Evolutionary conservation across 1,140 invertebrate species (phyloP).

Genomic region (Trichogramma pretiosum): DNA sequence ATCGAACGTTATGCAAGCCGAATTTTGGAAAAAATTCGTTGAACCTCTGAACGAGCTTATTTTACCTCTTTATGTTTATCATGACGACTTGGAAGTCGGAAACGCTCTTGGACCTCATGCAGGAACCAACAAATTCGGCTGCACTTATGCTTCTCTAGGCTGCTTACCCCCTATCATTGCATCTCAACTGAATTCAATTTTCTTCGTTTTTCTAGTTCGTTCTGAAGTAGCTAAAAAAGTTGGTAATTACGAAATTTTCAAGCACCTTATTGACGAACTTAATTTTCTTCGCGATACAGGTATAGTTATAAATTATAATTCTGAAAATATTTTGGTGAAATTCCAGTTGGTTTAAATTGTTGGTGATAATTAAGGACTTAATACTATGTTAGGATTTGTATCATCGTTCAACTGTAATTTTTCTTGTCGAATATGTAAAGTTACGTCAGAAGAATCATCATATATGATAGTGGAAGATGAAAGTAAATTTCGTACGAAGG

Average conservation of each 20-base stretch:
- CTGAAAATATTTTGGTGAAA: constrained; percentile 5
- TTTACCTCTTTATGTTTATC: constrained; percentile 11
- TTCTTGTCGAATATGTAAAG: constrained; percentile 20
- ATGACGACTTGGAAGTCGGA: constrained; percentile 13
- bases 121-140: constrained; percentile 15
- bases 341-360: constrained; percentile 19
- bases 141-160: constrained; percentile 10
- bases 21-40: constrained; percentile 4
- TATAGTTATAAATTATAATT: constrained; percentile 13
- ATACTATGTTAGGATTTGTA: constrained; percentile 18
- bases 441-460: constrained; percentile 9
- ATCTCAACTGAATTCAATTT: constrained; percentile 7
- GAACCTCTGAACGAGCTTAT: background rate
- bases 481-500: constrained; percentile 12
- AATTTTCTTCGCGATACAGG: constrained; percentile 10
- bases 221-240: constrained; percentile 9
- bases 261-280: constrained; percentile 15
- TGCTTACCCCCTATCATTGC: constrained; percentile 10
- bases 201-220: constrained; percentile 10
- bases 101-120: constrained; percentile 10
- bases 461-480: constrained; percentile 7
- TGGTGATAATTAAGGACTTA: constrained; percentile 19
- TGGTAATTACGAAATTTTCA: constrained; percentile 8
- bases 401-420: constrained; percentile 14
- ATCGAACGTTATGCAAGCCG: constrained; percentile 12